Percentiles rank a stretch among this genome's conserved stretches.
phyloP scores from a whole-genome alignment of 2,113 vertebrate genomes.

The Neomonachus schauinslandi region DNA sequence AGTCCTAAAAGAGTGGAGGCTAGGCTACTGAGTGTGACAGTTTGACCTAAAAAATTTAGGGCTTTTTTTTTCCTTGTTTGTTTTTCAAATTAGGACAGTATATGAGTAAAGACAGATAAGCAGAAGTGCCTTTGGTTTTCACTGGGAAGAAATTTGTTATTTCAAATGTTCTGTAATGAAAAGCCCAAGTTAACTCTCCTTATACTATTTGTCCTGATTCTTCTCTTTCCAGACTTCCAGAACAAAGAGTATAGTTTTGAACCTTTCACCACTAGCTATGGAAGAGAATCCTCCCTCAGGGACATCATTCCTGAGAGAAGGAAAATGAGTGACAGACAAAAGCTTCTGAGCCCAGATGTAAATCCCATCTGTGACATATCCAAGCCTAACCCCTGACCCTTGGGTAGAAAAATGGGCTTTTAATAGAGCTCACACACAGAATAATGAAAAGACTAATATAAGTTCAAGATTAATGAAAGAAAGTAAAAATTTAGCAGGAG shows the following conservation, averaged over 20 bases:
- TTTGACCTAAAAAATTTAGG: neutral
- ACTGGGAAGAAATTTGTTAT: neutral
- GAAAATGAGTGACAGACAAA: slow-evolving; percentile 18
- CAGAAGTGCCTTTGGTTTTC: neutral
- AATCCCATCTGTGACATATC: slow-evolving; percentile 14
- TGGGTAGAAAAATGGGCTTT: neutral
- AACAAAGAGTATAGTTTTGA: neutral
- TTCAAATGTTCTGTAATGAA: slow-evolving; percentile 37
- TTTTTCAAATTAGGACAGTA: neutral
- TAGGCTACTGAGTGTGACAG: neutral
- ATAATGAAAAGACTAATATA: neutral
- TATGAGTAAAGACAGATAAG: neutral
- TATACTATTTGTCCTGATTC: neutral
- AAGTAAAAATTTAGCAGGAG: neutral
- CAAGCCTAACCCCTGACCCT: neutral
- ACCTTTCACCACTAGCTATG: neutral
- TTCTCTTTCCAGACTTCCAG: neutral
- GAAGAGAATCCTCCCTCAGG: slow-evolving; percentile 52
- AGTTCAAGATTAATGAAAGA: neutral
- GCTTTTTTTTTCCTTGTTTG: neutral
- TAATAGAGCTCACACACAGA: neutral
- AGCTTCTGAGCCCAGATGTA: neutral
- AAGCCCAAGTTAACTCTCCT: neutral
- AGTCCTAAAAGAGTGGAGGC: neutral
- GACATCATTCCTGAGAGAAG: neutral